Percentiles rank a stretch among this genome's conserved stretches.
These are phyloP conservation scores for Neopipo cinnamomea DNA, from an alignment of 2,113 vertebrate genomes.

Conservation along the genomic window DNA sequence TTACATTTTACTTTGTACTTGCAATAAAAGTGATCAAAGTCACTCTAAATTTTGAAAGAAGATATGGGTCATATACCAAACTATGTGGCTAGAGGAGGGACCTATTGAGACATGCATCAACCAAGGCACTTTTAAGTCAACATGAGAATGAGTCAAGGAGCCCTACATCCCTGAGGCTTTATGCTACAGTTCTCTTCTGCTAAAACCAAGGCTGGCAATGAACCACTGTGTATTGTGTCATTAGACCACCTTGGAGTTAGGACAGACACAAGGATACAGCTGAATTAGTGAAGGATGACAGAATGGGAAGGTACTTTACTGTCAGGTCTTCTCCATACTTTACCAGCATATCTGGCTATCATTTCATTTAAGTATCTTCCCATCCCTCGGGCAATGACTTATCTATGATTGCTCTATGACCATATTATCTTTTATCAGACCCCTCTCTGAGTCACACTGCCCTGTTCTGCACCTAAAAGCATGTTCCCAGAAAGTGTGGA, in stretches of 20 bases:
- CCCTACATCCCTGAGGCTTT: not conserved
- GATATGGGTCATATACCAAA: not conserved
- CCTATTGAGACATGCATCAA: not conserved
- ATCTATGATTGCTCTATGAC: slow-evolving; percentile 30
- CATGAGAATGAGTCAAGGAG: not conserved
- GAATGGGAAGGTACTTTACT: not conserved
- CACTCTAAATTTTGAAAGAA: not conserved
- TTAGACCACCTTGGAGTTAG: slow-evolving; percentile 16
- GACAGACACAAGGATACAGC: not conserved
- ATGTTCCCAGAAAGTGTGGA: slow-evolving; percentile 28
- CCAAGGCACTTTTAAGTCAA: not conserved
- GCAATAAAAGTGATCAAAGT: not conserved
- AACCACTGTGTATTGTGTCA: not conserved
- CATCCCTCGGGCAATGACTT: not conserved
- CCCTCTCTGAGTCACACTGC: slow-evolving; percentile 36
- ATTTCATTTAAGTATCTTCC: slow-evolving; percentile 4
- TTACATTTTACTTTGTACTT: not conserved
- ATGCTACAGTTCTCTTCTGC: not conserved
- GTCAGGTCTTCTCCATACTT: not conserved
- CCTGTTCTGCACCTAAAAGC: not conserved
- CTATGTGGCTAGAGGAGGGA: not conserved
- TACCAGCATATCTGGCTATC: slow-evolving; percentile 1
- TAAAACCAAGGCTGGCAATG: not conserved
- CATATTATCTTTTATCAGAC: slow-evolving; percentile 39
- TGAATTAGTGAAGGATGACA: slow-evolving; percentile 29